Conservation (phyloP, 2,888 invertebrate genomes). For the Eristalis tenax region DNA sequence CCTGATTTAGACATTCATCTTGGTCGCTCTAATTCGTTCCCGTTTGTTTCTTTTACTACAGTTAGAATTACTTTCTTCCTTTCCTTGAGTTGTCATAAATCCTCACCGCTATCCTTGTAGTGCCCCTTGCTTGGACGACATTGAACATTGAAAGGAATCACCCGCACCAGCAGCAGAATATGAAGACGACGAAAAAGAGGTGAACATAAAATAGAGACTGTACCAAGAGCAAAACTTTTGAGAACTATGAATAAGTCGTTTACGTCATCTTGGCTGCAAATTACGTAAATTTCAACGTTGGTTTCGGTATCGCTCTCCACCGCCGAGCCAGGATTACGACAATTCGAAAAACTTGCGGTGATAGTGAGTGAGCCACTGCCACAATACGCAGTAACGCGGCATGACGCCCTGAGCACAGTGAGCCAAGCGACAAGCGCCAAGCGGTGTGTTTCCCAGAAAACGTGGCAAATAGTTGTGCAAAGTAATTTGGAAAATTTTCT, state of each 20-base stretch:
- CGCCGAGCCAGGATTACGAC: constrained; percentile 50
- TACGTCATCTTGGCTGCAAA: constrained; percentile 63
- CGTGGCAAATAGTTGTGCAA: constrained; percentile 63
- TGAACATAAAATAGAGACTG: neutral
- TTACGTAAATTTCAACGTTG: constrained; percentile 53
- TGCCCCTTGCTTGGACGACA: neutral
- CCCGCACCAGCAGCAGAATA: neutral
- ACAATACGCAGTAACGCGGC: constrained; percentile 22
- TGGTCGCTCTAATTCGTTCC: neutral
- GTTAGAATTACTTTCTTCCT: constrained; percentile 14
- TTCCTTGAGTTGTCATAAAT: constrained; percentile 34
- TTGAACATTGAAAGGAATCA: neutral
- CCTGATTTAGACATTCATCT: constrained; percentile 23
- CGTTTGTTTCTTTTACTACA: constrained; percentile 24
- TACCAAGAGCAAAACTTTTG: constrained; percentile 5
- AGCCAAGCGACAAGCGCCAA: neutral
- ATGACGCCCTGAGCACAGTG: neutral
- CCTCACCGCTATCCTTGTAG: neutral
- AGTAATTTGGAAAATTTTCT: constrained; percentile 65
- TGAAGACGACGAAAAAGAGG: neutral
- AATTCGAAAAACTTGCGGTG: constrained; percentile 26
- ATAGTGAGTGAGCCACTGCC: constrained; percentile 20
- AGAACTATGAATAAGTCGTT: constrained; percentile 68
- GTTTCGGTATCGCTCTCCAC: neutral
- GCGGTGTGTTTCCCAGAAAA: neutral